phyloP scores from a whole-genome alignment of 2,113 vertebrate genomes.

The Apodemus sylvaticus region DNA sequence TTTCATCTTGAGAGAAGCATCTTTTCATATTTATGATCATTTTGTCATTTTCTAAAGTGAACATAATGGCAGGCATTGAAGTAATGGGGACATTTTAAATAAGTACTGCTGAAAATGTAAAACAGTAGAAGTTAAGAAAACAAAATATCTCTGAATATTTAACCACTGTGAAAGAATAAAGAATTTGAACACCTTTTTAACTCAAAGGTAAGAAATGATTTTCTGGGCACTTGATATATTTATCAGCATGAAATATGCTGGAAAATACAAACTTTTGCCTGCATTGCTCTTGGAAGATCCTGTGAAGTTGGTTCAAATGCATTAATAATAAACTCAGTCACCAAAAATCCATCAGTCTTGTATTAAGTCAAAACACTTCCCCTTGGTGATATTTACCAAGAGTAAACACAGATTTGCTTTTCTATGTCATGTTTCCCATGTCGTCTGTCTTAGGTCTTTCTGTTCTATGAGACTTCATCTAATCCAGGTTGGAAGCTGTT shows the following conservation, averaged over 20 bases:
- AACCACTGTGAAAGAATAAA: neutral
- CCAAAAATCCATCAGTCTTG: too few species aligned
- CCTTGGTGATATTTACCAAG: neutral
- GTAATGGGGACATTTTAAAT: constrained; percentile 9
- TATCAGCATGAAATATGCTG: neutral
- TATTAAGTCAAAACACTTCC: neutral
- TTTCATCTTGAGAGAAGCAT: constrained; percentile 39
- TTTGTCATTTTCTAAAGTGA: constrained; percentile 63
- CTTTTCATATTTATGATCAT: constrained; percentile 22
- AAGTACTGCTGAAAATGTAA: constrained; percentile 47
- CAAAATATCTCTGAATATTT: neutral
- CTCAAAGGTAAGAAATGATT: constrained; percentile 5
- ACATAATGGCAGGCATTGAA: neutral
- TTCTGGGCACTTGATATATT: neutral
- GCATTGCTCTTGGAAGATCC: neutral
- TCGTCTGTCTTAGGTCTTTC: neutral
- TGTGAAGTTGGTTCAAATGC: neutral
- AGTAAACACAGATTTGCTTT: neutral
- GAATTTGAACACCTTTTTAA: neutral
- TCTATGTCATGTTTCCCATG: neutral
- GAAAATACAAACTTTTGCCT: neutral
- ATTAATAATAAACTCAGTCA: neutral
- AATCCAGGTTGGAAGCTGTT: too few species aligned
- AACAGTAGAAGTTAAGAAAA: constrained; percentile 16
- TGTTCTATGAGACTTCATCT: neutral